Evolutionary conservation across 2,113 vertebrate species (phyloP), one percentile per base, ranked within the genome.

Genomic region (Rhea pennata): DNA sequence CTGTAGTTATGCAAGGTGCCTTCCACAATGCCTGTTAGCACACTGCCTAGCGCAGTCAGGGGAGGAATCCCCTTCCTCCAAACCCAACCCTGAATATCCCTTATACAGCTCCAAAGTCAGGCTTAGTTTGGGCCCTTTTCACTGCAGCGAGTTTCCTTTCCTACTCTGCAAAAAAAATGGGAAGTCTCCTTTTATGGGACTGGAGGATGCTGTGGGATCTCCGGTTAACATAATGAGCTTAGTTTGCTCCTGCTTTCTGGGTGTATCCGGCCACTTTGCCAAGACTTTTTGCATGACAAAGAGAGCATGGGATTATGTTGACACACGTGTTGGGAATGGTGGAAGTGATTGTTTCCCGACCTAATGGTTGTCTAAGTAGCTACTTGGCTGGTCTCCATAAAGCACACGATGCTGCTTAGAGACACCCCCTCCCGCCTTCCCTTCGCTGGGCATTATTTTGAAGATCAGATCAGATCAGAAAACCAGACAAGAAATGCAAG

Each of bases 311-410:
- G 96, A 97, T 96, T 97, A 95, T 96, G 96, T 96, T 96, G 96
- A 97, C 96, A 97, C 96, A 97, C 94, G 87, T 97, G 96, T 97
- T 96, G 96, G 91, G 95, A 97, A 96, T 95, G 96, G 96, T 97
- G 96, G 96, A 96, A 94, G 69, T 0, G 36, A 96, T 96, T 96
- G 95, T 97, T 97, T 95, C 95, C 72, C n/a, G 50, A 96, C 87
- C 95, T 95, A 96, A 92, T 93, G 96, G 96, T 97, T 97, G 95
- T 95, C 96, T 97, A 92, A 97, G 96, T 96, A 97, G 96, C 93
- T 96, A 79, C 79, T 95, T 97, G 96, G 96, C 96, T 95, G 61
- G 64, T 56, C 22, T 96, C 95, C 94, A 96, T 71, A 83, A 85
- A 83, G 95, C 96, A 88, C 94, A 90, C 83, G 89, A 81, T 93